Percentiles rank a stretch among this genome's conserved stretches.
These are phyloP conservation scores for Catharus fuscescens DNA, from an alignment of 2,113 vertebrate genomes.

Conservation along the genomic window DNA sequence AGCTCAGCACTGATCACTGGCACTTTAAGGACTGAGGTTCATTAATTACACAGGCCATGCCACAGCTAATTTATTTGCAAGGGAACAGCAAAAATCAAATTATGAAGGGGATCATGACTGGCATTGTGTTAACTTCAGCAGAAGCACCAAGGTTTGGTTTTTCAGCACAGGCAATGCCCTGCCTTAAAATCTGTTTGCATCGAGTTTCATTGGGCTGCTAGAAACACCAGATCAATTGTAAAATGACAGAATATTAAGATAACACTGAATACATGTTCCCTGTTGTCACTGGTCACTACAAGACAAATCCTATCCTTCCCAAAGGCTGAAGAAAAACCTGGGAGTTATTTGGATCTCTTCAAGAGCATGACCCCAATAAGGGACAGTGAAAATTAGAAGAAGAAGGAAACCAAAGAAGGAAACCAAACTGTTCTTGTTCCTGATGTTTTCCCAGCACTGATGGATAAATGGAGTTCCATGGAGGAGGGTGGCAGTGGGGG, in stretches of 20 bases:
- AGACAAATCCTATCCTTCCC: not conserved
- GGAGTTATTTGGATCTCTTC: not conserved
- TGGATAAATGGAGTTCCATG: fast-evolving
- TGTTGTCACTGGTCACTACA: not conserved
- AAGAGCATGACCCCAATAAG: fast-evolving
- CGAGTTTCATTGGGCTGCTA: not conserved
- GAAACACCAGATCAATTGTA: not conserved
- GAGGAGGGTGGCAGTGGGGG: not conserved
- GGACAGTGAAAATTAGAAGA: fast-evolving
- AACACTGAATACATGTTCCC: fast-evolving
- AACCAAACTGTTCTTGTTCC: not conserved
- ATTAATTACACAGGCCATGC: not conserved
- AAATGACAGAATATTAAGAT: not conserved
- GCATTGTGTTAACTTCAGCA: not conserved
- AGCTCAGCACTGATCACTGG: not conserved
- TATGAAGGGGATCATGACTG: not conserved
- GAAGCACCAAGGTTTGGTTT: not conserved
- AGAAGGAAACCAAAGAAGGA: not conserved
- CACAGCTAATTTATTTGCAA: not conserved
- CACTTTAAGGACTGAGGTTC: not conserved
- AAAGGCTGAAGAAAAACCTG: not conserved
- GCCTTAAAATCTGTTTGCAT: not conserved
- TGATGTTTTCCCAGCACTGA: not conserved
- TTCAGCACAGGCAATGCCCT: not conserved
- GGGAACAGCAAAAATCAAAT: not conserved